These are phyloP conservation scores for Lissonota sp. DNA, from an alignment of 2,888 invertebrate genomes.

Conservation along the genomic window DNA sequence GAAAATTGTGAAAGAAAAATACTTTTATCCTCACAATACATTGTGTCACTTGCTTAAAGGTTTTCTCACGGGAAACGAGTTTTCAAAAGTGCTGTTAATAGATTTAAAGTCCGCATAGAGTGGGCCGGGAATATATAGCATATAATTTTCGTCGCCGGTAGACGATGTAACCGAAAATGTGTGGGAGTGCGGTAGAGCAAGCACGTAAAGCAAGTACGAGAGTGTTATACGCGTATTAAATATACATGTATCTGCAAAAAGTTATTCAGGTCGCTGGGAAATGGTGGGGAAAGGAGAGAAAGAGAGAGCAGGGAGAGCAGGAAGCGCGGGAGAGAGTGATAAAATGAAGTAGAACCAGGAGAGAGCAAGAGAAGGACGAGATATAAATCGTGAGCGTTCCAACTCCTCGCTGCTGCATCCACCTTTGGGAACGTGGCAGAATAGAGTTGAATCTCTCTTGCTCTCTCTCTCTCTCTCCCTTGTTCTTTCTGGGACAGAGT, in stretches of 20 bases:
- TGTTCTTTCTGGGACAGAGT: constrained; percentile 6
- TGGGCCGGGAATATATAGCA: constrained; percentile 11
- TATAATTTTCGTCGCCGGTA: constrained; percentile 35
- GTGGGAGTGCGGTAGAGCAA: constrained; percentile 36
- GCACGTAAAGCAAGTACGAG: constrained; percentile 12
- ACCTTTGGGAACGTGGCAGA: constrained; percentile 50
- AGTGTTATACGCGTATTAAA: neutral
- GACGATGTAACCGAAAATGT: constrained; percentile 38
- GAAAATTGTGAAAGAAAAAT: neutral
- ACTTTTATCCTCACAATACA: neutral
- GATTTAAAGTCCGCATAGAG: constrained; percentile 29
- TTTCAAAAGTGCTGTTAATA: constrained; percentile 37
- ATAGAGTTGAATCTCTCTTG: constrained; percentile 44
- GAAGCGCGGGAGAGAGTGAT: constrained; percentile 36
- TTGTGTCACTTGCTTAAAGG: neutral
- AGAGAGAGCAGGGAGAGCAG: too few species aligned
- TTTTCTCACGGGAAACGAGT: constrained; percentile 12
- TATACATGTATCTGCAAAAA: constrained; percentile 26
- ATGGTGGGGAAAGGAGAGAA: neutral
- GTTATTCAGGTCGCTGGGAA: constrained; percentile 44
- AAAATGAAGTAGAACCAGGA: constrained; percentile 16
- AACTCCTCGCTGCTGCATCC: constrained; percentile 41
- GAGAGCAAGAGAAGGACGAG: constrained; percentile 27
- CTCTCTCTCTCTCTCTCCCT: constrained; percentile 32
- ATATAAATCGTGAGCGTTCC: constrained; percentile 57